Evolutionary conservation across 1,140 invertebrate genomes (phyloP).

Genomic region (Phocides pigmalion): DNA sequence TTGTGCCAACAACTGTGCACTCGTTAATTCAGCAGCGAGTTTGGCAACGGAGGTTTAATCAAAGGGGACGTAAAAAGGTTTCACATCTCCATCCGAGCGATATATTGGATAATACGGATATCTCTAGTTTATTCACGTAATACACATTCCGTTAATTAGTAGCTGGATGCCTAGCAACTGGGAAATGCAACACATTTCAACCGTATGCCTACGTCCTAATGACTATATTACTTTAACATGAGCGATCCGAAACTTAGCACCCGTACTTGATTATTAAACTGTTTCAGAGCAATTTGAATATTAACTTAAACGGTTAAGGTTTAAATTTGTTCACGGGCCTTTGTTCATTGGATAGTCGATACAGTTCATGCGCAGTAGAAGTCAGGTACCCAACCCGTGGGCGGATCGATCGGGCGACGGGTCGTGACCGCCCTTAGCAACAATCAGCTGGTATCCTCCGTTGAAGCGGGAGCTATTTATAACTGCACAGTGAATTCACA

Average conservation of each 20-base stretch:
- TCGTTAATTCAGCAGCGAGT: slow-evolving; percentile 11
- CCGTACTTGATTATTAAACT: slow-evolving; percentile 33
- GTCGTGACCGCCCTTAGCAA: slow-evolving; percentile 47
- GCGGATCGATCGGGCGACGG: slow-evolving; percentile 29
- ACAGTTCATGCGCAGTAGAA: slow-evolving; percentile 48
- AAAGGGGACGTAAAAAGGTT: slow-evolving; percentile 35
- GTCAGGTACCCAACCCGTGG: slow-evolving; percentile 20
- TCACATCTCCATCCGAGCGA: slow-evolving; percentile 36
- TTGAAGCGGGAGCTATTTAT: slow-evolving; percentile 51
- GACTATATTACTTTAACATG: slow-evolving; percentile 14
- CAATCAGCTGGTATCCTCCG: slow-evolving; percentile 56
- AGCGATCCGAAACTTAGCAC: background rate
- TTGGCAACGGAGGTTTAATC: slow-evolving; percentile 15
- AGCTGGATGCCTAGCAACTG: slow-evolving; percentile 38
- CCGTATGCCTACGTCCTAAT: slow-evolving; percentile 8
- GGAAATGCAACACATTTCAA: background rate
- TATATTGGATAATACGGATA: slow-evolving; percentile 49
- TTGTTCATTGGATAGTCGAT: slow-evolving; percentile 43
- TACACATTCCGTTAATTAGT: slow-evolving; percentile 50
- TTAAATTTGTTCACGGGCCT: slow-evolving; percentile 24
- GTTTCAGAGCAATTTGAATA: background rate
- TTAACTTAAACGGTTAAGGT: background rate
- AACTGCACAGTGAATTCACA: slow-evolving; percentile 29
- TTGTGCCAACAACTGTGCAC: background rate
- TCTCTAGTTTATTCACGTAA: slow-evolving; percentile 48